Conservation (phyloP, 2,888 invertebrate genomes). For the Pollenia angustigena region DNA sequence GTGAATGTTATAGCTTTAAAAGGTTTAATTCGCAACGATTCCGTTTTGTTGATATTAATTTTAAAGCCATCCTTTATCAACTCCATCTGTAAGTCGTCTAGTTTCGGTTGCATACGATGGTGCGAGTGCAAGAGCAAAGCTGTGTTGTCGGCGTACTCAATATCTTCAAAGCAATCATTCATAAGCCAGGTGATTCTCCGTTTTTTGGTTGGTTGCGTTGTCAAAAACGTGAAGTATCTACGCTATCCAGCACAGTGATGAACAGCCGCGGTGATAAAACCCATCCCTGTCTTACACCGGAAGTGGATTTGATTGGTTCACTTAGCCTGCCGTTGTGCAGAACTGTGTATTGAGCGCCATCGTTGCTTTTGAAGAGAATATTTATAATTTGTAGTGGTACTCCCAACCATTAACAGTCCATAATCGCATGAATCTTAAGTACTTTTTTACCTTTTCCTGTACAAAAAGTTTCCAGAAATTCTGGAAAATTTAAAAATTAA, state of each 20-base stretch:
- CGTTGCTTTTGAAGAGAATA: background rate
- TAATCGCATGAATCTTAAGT: no score
- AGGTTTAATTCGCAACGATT: slow-evolving; percentile 7
- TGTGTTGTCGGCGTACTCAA: no score
- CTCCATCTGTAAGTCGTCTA: no score
- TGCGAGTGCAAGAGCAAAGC: no score
- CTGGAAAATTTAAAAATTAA: no score
- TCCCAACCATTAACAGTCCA: no score
- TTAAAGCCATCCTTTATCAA: background rate
- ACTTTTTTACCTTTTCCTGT: no score
- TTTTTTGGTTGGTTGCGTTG: background rate
- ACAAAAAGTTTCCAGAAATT: no score
- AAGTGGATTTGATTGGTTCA: background rate
- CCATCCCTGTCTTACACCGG: background rate
- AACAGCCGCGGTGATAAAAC: background rate
- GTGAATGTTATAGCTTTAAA: background rate
- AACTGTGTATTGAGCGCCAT: background rate
- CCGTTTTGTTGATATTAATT: slow-evolving; percentile 9
- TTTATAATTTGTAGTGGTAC: background rate
- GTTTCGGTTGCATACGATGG: no score
- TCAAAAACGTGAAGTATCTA: background rate
- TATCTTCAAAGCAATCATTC: no score
- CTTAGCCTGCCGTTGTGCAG: slow-evolving; percentile 1
- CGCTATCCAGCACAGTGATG: slow-evolving; percentile 14
- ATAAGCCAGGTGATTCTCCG: no score